These are phyloP conservation scores for Dasypogon diadema DNA, from an alignment of 2,888 invertebrate species.

Conservation along the genomic window DNA sequence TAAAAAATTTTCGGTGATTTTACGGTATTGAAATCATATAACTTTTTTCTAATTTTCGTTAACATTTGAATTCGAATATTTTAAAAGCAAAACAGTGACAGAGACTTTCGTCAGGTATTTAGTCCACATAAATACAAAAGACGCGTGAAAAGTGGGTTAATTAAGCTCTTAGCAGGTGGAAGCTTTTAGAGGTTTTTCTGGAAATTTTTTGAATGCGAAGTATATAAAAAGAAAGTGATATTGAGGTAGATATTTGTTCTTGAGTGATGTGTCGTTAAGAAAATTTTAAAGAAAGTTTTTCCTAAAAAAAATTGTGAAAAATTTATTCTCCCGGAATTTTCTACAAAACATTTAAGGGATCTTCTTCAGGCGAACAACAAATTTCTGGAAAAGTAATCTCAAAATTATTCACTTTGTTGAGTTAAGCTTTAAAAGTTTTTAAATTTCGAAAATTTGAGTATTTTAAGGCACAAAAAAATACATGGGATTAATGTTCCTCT, in stretches of 20 bases:
- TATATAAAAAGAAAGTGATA: slow-evolving; percentile 6
- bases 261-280: slow-evolving; percentile 15
- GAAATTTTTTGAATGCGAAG: slow-evolving; percentile 14
- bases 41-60: neutral
- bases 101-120: neutral
- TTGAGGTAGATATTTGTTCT: neutral
- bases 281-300: slow-evolving; percentile 4
- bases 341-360: neutral
- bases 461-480: neutral
- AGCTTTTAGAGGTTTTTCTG: slow-evolving; percentile 4
- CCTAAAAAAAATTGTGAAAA: slow-evolving; percentile 4
- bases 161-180: slow-evolving; percentile 18
- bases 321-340: neutral
- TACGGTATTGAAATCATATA: too few species aligned
- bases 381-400: too few species aligned
- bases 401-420: too few species aligned
- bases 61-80: neutral
- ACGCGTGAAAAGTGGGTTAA: slow-evolving; percentile 35
- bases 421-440: too few species aligned
- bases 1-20: too few species aligned
- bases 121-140: neutral
- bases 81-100: neutral
- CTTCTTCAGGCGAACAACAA: neutral
- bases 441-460: neutral
- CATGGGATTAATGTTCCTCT: too few species aligned